A percentile compares a stretch with the other conserved stretches of the same genome.
Evolutionary conservation across 2,113 vertebrate species (phyloP).

Genomic region (Thermophis baileyi): DNA sequence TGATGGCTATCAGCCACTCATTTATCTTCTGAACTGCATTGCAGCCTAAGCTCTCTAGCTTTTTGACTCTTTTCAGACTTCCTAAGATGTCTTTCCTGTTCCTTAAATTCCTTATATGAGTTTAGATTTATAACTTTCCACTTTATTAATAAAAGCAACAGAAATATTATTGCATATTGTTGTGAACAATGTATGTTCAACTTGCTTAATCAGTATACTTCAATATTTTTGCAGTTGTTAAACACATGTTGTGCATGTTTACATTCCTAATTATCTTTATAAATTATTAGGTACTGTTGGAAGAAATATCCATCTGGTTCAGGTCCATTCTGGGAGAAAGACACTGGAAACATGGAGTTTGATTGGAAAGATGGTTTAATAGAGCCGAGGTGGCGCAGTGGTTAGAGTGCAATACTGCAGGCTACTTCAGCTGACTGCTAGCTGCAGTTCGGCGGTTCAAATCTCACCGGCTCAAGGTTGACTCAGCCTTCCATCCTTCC

Average conservation of each 20-base stretch:
- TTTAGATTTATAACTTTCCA: neutral
- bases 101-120: neutral
- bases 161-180: neutral
- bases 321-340: too few relatives aligned
- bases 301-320: too few relatives aligned
- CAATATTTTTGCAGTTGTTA: neutral
- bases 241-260: neutral
- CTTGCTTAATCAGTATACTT: neutral
- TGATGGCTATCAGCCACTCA: neutral
- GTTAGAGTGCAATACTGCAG: too few relatives aligned
- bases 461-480: too few relatives aligned
- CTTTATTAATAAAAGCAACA: neutral
- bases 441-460: too few relatives aligned
- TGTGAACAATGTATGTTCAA: neutral
- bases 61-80: neutral
- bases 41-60: neutral
- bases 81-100: neutral
- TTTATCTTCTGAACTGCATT: neutral
- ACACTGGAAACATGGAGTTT: too few relatives aligned
- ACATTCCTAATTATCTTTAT: too few relatives aligned
- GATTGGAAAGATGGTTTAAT: too few relatives aligned
- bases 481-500: too few relatives aligned
- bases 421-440: too few relatives aligned
- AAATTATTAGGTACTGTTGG: too few relatives aligned
- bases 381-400: too few relatives aligned